Evolutionary conservation across 2,888 invertebrate species (phyloP).

Genomic region (Leptopilina syphax): DNA sequence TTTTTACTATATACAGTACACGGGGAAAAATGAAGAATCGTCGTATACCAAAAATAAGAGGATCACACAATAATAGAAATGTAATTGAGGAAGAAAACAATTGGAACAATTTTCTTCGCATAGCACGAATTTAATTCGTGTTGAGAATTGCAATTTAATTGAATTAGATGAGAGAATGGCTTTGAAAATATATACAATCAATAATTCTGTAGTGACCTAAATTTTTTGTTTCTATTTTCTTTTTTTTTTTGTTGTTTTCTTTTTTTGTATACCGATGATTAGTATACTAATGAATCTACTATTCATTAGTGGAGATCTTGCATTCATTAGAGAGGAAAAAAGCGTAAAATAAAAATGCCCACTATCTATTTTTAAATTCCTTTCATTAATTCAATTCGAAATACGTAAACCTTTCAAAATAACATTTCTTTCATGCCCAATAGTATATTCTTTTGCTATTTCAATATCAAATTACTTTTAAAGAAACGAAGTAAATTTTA

Average conservation of each 20-base stretch:
- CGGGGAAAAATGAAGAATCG: no score
- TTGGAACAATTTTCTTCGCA: no score
- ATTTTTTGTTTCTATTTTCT: background rate
- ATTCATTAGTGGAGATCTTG: background rate
- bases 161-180: background rate
- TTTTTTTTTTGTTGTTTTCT: background rate
- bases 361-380: background rate
- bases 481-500: no score
- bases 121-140: no score
- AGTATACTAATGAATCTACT: background rate
- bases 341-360: background rate
- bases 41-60: background rate
- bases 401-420: background rate
- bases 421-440: background rate
- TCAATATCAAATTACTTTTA: no score
- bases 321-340: slow-evolving; percentile 12
- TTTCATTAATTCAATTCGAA: background rate
- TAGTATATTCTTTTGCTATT: no score
- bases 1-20: no score
- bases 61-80: background rate
- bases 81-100: background rate
- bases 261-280: background rate
- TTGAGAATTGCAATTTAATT: background rate
- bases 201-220: slow-evolving; percentile 3
- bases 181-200: background rate